These are phyloP conservation scores for Podarcis muralis DNA, from an alignment of 2,113 vertebrate species.

Conservation along the genomic window DNA sequence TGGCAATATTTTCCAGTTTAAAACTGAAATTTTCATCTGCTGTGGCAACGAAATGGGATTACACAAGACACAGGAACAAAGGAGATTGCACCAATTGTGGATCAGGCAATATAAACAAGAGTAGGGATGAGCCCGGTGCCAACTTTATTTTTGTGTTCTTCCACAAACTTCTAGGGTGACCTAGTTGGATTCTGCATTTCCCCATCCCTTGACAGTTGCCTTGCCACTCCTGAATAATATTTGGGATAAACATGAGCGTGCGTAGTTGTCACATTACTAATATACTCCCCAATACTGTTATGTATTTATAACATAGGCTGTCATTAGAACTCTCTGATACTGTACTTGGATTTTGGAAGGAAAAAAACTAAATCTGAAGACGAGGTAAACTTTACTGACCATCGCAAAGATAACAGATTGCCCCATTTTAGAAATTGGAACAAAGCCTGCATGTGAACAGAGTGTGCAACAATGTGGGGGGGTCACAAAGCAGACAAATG, in stretches of 20 bases:
- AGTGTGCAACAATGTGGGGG: neutral
- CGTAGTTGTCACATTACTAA: neutral
- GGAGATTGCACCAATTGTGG: neutral
- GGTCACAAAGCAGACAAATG: neutral
- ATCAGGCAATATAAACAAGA: neutral
- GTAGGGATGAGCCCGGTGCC: neutral
- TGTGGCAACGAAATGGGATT: neutral
- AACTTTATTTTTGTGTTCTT: neutral
- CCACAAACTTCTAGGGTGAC: neutral
- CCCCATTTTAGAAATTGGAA: neutral
- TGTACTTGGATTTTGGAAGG: neutral
- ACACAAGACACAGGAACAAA: fast-evolving
- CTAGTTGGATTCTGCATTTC: neutral
- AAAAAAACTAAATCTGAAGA: neutral
- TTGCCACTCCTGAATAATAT: neutral
- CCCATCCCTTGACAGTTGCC: neutral
- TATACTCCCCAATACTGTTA: neutral
- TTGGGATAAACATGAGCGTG: neutral
- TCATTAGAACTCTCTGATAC: neutral
- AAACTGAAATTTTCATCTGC: neutral
- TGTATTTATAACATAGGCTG: neutral
- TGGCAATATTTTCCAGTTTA: neutral
- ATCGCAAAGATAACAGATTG: neutral
- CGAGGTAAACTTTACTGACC: neutral
- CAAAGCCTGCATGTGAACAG: neutral